phyloP scores from a whole-genome alignment of 2,888 invertebrate genomes.

The Onthophagus sagittarius region DNA sequence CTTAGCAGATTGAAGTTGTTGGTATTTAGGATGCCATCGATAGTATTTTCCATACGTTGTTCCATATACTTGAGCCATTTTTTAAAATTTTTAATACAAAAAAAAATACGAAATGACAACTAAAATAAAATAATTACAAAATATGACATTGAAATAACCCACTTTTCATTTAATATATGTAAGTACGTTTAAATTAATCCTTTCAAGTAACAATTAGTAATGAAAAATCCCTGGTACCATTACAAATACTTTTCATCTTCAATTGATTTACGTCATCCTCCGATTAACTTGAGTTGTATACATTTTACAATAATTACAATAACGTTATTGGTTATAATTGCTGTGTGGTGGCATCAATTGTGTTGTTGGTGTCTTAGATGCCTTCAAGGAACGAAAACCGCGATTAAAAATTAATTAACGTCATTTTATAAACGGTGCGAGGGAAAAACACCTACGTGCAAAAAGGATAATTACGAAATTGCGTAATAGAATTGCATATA shows the following conservation, averaged over 20 bases:
- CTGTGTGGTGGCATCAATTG: not conserved
- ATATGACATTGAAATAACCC: not conserved
- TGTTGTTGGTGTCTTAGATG: not conserved
- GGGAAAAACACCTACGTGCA: not conserved
- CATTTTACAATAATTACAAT: not conserved
- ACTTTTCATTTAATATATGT: not conserved
- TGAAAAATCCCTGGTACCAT: not conserved
- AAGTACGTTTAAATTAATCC: not conserved
- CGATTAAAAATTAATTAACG: not conserved
- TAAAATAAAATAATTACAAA: not conserved
- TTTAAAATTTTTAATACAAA: not conserved
- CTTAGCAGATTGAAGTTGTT: not conserved
- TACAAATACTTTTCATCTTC: not conserved
- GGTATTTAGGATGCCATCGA: not conserved
- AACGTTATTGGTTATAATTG: no score
- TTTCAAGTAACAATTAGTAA: not conserved
- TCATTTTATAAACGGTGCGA: not conserved
- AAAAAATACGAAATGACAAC: not conserved
- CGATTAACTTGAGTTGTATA: not conserved
- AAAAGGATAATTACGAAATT: not conserved
- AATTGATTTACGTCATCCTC: not conserved
- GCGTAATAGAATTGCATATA: not conserved
- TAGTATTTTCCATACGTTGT: not conserved
- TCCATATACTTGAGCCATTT: not conserved
- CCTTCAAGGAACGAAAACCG: not conserved